Evolutionary conservation across 1,140 invertebrate species (phyloP).

Genomic region (Cydia splendana): DNA sequence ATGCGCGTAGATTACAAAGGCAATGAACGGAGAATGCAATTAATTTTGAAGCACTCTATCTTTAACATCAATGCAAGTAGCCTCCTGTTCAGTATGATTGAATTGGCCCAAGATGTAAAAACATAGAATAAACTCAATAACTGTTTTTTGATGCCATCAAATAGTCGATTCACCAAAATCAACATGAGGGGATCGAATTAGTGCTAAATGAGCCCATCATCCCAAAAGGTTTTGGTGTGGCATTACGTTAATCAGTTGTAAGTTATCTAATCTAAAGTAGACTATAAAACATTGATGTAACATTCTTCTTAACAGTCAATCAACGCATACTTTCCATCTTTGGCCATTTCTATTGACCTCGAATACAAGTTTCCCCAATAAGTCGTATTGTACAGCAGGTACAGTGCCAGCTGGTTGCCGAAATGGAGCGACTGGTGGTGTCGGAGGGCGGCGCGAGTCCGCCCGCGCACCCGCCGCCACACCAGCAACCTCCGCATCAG

Average conservation of each 20-base stretch:
- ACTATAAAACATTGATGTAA: too few species aligned
- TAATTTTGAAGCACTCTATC: background rate
- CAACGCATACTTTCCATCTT: background rate
- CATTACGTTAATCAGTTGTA: too few species aligned
- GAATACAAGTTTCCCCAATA: slow-evolving; percentile 16
- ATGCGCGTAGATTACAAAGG: too few species aligned
- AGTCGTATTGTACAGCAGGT: slow-evolving; percentile 35
- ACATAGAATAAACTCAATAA: too few species aligned
- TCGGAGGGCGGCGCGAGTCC: slow-evolving; percentile 57
- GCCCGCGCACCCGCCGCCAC: slow-evolving; percentile 44
- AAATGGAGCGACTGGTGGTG: slow-evolving; percentile 63
- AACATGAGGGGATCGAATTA: too few species aligned
- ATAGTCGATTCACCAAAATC: too few species aligned
- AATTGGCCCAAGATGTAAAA: background rate
- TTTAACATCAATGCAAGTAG: background rate
- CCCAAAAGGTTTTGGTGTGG: too few species aligned
- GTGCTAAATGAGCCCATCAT: too few species aligned
- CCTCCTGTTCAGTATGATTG: background rate
- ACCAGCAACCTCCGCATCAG: slow-evolving; percentile 41
- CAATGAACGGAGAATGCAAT: too few species aligned
- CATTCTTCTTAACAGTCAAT: too few species aligned
- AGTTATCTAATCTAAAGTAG: too few species aligned
- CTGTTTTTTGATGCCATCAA: too few species aligned
- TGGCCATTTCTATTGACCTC: slow-evolving; percentile 10
- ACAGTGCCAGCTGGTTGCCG: slow-evolving; percentile 50